Percentiles rank a stretch among this genome's conserved stretches.
Evolutionary conservation across 2,797 vertebrate genomes (phyloP).

Genomic region (Urocyon cinereoargenteus): DNA sequence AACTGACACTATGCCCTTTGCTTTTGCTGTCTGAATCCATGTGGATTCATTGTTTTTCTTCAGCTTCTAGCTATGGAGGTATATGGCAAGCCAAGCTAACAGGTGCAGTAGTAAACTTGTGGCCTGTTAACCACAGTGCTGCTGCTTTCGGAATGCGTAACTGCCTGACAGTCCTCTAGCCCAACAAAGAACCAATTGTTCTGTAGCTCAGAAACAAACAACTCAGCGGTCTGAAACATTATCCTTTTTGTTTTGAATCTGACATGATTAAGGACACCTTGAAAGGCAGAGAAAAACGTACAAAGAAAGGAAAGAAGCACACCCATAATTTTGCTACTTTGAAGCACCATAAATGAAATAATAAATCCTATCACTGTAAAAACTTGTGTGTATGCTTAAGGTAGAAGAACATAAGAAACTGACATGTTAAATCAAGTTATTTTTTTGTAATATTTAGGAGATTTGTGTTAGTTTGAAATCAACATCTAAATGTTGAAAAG

Average conservation of each 20-base stretch:
- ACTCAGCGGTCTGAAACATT: conserved; percentile 33
- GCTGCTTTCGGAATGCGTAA: neutral
- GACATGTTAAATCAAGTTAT: neutral
- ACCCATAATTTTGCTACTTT: neutral
- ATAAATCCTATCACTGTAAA: neutral
- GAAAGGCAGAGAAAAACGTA: neutral
- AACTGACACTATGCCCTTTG: neutral
- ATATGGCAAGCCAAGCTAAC: neutral
- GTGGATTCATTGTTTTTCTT: neutral
- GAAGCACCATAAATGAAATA: conserved; percentile 4
- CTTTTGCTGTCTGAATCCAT: conserved; percentile 17
- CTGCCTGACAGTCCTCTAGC: neutral
- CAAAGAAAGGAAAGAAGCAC: neutral
- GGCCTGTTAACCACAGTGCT: neutral
- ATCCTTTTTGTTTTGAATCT: neutral
- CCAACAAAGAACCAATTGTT: neutral
- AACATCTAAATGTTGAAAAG: neutral
- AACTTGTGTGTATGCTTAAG: neutral
- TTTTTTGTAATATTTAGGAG: neutral
- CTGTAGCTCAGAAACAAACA: neutral
- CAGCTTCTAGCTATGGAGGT: neutral
- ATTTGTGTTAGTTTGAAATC: neutral
- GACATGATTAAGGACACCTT: neutral
- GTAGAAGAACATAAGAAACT: conserved; percentile 2
- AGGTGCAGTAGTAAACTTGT: neutral